phyloP scores from a whole-genome alignment of 2,113 vertebrate genomes.

The Phaetusa simplex region DNA sequence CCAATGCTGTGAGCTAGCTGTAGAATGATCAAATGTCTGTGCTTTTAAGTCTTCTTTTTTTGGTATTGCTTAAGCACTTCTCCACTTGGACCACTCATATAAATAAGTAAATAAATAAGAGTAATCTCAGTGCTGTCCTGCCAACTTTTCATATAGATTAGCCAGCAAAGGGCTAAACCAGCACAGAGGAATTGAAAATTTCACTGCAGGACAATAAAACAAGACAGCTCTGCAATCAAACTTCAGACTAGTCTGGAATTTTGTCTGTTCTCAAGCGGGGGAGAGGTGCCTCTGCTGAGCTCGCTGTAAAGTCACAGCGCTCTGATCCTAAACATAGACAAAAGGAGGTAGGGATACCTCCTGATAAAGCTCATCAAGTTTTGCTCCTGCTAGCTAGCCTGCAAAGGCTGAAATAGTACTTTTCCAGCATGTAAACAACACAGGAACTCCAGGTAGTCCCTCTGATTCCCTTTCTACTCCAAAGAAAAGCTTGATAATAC shows the following conservation, averaged over 20 bases:
- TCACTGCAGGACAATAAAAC: neutral
- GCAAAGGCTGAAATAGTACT: neutral
- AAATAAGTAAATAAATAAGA: constrained; percentile 53
- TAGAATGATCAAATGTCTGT: constrained; percentile 55
- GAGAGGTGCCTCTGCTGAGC: neutral
- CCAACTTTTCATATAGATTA: constrained; percentile 41
- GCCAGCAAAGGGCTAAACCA: neutral
- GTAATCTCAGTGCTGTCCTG: neutral
- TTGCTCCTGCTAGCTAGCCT: neutral
- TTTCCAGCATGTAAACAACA: neutral
- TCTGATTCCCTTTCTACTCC: neutral
- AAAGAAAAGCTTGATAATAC: neutral
- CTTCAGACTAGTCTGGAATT: neutral
- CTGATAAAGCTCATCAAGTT: neutral
- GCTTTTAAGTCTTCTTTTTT: constrained; percentile 59
- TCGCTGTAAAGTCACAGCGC: neutral
- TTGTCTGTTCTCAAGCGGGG: neutral
- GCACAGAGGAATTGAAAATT: neutral
- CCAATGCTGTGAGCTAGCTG: constrained; percentile 30
- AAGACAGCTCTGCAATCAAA: neutral
- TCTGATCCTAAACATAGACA: neutral
- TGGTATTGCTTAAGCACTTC: constrained; percentile 53
- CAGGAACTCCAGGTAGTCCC: neutral
- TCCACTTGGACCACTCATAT: constrained; percentile 17
- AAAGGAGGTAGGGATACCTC: neutral